Percentiles rank a stretch among this genome's conserved stretches.
Evolutionary conservation across 2,888 invertebrate genomes (phyloP).

Genomic region (Synanthedon tipuliformis): DNA sequence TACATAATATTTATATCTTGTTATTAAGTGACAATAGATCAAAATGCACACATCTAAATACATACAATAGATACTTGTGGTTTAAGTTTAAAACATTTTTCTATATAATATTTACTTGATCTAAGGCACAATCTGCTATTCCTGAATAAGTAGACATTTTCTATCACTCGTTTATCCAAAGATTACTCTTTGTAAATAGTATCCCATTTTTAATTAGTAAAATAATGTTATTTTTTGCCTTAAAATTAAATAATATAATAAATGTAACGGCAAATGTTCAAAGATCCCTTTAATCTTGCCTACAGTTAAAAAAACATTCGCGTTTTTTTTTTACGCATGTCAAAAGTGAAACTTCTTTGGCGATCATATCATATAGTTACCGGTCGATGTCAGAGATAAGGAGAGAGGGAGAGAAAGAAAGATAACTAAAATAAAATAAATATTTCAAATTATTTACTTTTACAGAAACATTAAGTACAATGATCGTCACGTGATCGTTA

Average conservation of each 20-base stretch:
- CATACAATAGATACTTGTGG: slow-evolving; percentile 14
- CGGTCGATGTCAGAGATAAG: too few relatives aligned
- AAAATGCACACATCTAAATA: slow-evolving; percentile 47
- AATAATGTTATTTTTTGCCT: slow-evolving; percentile 37
- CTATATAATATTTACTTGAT: slow-evolving; percentile 33
- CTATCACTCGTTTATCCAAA: slow-evolving; percentile 47
- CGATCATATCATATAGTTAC: too few relatives aligned
- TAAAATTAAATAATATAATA: slow-evolving; percentile 46
- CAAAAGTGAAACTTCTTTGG: too few relatives aligned
- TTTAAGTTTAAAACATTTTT: slow-evolving; percentile 28
- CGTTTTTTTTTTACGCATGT: too few relatives aligned
- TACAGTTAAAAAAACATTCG: slow-evolving; percentile 18
- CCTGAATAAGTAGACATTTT: slow-evolving; percentile 37
- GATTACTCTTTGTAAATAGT: slow-evolving; percentile 49
- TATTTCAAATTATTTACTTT: too few relatives aligned
- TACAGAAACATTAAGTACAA: too few relatives aligned
- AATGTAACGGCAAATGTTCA: slow-evolving; percentile 64
- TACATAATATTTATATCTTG: slow-evolving; percentile 13
- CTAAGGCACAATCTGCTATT: slow-evolving; percentile 66
- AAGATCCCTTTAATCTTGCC: slow-evolving; percentile 42
- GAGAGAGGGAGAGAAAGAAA: too few relatives aligned
- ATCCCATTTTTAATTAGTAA: slow-evolving; percentile 33
- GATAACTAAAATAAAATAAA: too few relatives aligned
- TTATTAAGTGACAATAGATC: slow-evolving; percentile 28
- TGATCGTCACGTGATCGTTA: too few relatives aligned